Base-by-base conservation (phyloP, 2,113 vertebrate genomes). In the Lanius collurio region DNA sequence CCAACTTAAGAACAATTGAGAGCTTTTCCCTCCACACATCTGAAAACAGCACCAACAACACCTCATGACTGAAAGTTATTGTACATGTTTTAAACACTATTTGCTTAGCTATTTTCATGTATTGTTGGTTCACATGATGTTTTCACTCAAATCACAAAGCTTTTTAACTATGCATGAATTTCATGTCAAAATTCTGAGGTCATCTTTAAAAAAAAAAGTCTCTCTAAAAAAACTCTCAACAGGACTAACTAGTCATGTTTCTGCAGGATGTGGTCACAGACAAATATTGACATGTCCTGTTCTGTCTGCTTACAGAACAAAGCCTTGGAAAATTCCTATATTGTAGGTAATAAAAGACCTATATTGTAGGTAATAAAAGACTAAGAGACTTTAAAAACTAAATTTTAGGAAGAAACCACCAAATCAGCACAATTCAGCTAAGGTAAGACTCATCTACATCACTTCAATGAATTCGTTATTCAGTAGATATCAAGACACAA, bases 201-300 rank as follows among this genome's bases (percentile, higher is more conserved):
- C 57, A 92, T 90, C 42, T 91, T 41, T 33, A 8, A 42, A 39
- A 81, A 89, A 59, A 75, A 78, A 65, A 19, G 24, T 35, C 31
- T 62, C 55, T 44, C 41, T 24, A 24, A 35, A 84, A 74, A 80
- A 69, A 57, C 26, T 28, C 64, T 75, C 41, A 88, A 83, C 53
- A 80, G 55, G 63, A 91, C 78, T 65, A 87, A 79, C 82, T 35
- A 90, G 83, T 89, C 56, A 59, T 87, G 68, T 21, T 83, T 94
- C 78, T 91, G 41, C 94, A 94, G 95, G 93, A 96, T 94, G 91
- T 2, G 28, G 93, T 89, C 81, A 84, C 84, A 85, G 91, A 71
- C 94, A 95, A 96, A 96, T 91, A 96, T 94, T 96, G 94, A 91
- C 93, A 91, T 33, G 78, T 94, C 87, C 91, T 94, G 74, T 79